These are phyloP conservation scores for Pogonocherus hispidulus DNA, from an alignment of 2,888 invertebrate genomes.

Conservation along the genomic window DNA sequence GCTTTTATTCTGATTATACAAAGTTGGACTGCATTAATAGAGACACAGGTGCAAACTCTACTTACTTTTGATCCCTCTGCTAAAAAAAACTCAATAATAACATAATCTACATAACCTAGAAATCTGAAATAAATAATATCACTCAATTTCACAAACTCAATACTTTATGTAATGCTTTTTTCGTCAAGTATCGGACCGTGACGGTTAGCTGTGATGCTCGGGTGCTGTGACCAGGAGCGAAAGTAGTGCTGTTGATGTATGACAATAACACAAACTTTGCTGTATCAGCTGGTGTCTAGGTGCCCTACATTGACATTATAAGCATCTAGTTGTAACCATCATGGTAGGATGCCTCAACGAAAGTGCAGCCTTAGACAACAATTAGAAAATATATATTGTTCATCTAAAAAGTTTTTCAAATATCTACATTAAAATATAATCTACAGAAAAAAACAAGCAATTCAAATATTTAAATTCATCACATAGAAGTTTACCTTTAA, in stretches of 20 bases:
- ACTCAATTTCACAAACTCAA: constrained; percentile 23
- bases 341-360: too few species aligned
- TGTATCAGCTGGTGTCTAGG: background rate
- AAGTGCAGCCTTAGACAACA: too few species aligned
- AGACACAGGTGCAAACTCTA: background rate
- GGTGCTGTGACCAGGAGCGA: background rate
- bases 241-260: background rate
- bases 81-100: background rate
- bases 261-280: background rate
- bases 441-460: too few species aligned
- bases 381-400: too few species aligned
- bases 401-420: too few species aligned
- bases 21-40: background rate
- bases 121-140: constrained; percentile 30
- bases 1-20: too few species aligned
- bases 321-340: too few species aligned
- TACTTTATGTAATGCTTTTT: constrained; percentile 23
- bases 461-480: too few species aligned
- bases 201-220: background rate
- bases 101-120: constrained; percentile 12
- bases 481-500: too few species aligned
- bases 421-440: too few species aligned
- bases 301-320: too few species aligned
- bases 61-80: background rate
- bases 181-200: background rate